These are phyloP conservation scores for Hydraecia micacea DNA, from an alignment of 2,888 invertebrate species.

Conservation along the genomic window DNA sequence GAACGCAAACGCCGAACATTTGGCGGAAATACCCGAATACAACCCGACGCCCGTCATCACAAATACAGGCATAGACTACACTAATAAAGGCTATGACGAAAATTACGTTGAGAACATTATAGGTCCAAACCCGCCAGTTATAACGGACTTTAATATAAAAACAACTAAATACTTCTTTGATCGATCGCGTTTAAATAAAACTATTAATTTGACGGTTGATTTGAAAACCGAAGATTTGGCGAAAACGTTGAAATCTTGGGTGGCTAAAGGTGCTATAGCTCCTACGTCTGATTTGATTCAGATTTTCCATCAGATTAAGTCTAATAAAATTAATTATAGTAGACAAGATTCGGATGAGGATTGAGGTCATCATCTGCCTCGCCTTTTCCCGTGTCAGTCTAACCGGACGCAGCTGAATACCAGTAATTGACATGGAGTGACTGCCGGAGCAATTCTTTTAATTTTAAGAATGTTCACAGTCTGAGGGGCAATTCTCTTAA, in stretches of 20 bases:
- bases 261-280: slow-evolving; percentile 71
- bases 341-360: slow-evolving; percentile 66
- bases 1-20: slow-evolving; percentile 72
- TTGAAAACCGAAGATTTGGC: slow-evolving; percentile 79
- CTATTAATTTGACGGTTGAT: slow-evolving; percentile 73
- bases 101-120: slow-evolving; percentile 77
- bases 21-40: slow-evolving; percentile 75
- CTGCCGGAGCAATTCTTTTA: too few relatives aligned
- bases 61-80: slow-evolving; percentile 81
- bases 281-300: slow-evolving; percentile 80
- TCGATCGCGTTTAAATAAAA: slow-evolving; percentile 69
- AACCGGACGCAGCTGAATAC: neutral
- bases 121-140: slow-evolving; percentile 80
- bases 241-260: slow-evolving; percentile 76
- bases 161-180: slow-evolving; percentile 75
- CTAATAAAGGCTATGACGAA: slow-evolving; percentile 74
- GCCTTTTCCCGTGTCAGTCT: neutral
- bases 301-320: slow-evolving; percentile 77
- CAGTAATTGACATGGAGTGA: neutral
- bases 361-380: neutral
- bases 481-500: too few relatives aligned
- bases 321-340: slow-evolving; percentile 73
- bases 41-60: slow-evolving; percentile 73
- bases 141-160: slow-evolving; percentile 76
- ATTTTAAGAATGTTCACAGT: too few relatives aligned